Percentiles rank a stretch among this genome's conserved stretches.
Evolutionary conservation across 2,888 invertebrate species (phyloP).

Genomic region (Leptarthrus brevirostris): DNA sequence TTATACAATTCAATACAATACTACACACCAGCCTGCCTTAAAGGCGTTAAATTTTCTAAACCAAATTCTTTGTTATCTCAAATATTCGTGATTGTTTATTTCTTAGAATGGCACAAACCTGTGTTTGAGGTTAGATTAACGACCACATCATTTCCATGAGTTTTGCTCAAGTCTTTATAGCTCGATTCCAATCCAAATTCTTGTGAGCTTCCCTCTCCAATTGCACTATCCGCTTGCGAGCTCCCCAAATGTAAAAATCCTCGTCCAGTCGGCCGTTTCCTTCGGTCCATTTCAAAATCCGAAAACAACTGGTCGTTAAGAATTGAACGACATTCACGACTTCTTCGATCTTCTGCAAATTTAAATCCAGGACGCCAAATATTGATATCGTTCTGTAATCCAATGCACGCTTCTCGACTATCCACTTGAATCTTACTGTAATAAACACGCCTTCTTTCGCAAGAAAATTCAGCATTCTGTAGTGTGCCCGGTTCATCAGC

Average conservation of each 20-base stretch:
- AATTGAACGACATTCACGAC: conserved; percentile 1
- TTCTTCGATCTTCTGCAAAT: background rate
- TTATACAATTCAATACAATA: too few species aligned
- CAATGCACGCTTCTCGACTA: background rate
- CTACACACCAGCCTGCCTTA: too few species aligned
- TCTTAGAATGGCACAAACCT: conserved; percentile 27
- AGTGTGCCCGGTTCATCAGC: conserved; percentile 8
- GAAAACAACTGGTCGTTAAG: background rate
- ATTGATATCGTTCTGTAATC: background rate
- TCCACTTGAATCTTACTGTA: conserved; percentile 1
- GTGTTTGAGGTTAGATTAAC: conserved; percentile 45
- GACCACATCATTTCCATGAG: conserved; percentile 36
- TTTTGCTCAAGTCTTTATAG: conserved; percentile 45
- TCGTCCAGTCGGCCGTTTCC: background rate
- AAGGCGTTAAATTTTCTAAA: background rate
- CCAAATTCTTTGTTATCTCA: too few species aligned
- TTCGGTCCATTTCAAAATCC: conserved; percentile 18
- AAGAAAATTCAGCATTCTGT: conserved; percentile 26
- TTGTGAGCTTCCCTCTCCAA: conserved; percentile 15
- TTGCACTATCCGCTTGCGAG: background rate
- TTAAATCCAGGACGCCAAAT: background rate
- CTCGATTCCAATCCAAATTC: background rate
- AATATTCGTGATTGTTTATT: too few species aligned
- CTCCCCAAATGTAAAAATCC: background rate
- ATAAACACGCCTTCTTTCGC: background rate